These are phyloP conservation scores for Acyrthosiphon pisum DNA, from an alignment of 1,140 invertebrate genomes.

Conservation along the genomic window DNA sequence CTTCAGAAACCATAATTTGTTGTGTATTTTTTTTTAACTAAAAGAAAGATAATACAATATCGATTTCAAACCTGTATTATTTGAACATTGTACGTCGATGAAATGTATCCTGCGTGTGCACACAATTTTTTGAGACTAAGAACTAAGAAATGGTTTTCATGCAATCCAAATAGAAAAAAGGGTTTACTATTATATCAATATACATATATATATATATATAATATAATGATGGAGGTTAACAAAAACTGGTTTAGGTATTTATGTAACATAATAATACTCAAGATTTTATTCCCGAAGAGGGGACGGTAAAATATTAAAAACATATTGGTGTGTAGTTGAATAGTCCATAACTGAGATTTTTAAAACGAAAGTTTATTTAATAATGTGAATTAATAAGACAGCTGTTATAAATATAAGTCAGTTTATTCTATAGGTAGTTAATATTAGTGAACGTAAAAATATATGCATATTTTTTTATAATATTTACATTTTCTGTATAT, in stretches of 20 bases:
- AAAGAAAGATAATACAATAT: neutral
- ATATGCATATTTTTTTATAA: too few relatives aligned
- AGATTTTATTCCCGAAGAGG: neutral
- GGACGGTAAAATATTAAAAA: neutral
- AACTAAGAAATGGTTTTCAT: neutral
- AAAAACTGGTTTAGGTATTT: neutral
- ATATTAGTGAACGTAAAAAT: too few relatives aligned
- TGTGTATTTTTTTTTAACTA: neutral
- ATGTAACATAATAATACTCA: neutral
- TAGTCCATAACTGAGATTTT: too few relatives aligned
- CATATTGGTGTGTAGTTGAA: too few relatives aligned
- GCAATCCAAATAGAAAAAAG: too few relatives aligned
- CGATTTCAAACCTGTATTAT: neutral
- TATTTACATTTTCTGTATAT: too few relatives aligned
- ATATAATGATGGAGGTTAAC: neutral
- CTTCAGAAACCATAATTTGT: constrained; percentile 7
- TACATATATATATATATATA: too few relatives aligned
- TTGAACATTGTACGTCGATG: neutral
- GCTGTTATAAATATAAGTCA: too few relatives aligned
- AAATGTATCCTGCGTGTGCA: neutral
- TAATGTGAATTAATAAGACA: too few relatives aligned
- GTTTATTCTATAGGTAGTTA: too few relatives aligned
- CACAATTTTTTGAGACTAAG: neutral
- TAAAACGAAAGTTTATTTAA: too few relatives aligned
- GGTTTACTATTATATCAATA: too few relatives aligned